phyloP scores from a whole-genome alignment of 2,113 vertebrate species.

The Semnornis frantzii region DNA sequence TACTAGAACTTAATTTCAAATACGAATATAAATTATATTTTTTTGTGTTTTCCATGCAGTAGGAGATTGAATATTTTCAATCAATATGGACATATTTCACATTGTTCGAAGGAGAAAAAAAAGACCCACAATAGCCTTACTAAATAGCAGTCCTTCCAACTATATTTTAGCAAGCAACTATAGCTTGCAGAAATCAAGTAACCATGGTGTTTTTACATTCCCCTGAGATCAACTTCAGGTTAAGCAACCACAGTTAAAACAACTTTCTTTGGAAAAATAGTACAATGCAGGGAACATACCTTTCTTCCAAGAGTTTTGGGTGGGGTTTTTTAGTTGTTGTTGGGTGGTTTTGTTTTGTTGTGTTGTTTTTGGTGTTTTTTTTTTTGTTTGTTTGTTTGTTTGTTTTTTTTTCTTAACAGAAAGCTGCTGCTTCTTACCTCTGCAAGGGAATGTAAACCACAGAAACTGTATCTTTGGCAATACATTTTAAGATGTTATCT shows the following conservation, averaged over 20 bases:
- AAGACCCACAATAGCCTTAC: neutral
- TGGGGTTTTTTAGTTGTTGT: too few species aligned
- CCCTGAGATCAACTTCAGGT: neutral
- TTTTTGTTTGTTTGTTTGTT: neutral
- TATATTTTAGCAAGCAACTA: neutral
- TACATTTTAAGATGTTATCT: conserved; percentile 33
- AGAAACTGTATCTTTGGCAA: neutral
- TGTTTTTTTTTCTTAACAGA: neutral
- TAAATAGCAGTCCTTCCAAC: neutral
- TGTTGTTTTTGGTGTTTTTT: too few species aligned
- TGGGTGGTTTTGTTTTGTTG: too few species aligned
- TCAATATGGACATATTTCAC: neutral
- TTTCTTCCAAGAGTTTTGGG: neutral
- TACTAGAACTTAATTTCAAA: conserved; percentile 66
- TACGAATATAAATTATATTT: conserved; percentile 47
- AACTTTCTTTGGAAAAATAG: neutral
- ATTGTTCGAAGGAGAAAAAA: conserved; percentile 7
- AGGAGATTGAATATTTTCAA: conserved; percentile 50
- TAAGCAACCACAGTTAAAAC: neutral
- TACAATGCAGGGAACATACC: neutral
- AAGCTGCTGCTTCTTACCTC: neutral
- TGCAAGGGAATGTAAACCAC: neutral
- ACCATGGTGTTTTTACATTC: neutral
- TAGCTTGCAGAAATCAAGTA: conserved; percentile 37
- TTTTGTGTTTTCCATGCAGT: conserved; percentile 10